Evolutionary conservation across 2,797 vertebrate genomes (phyloP).

Genomic region (Ciconia nigra): DNA sequence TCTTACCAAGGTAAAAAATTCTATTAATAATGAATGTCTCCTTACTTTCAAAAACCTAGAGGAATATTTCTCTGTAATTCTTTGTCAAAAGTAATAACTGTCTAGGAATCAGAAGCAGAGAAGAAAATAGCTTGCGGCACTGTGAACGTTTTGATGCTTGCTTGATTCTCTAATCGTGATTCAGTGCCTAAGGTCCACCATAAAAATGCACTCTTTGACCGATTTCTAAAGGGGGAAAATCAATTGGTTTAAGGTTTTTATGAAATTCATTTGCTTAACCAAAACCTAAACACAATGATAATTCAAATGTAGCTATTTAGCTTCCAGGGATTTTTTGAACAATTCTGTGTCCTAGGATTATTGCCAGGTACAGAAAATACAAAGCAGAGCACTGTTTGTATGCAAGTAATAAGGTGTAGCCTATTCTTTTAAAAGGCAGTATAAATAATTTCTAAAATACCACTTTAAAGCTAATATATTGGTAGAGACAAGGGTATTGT

Average conservation of each 20-base stretch:
- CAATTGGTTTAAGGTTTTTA: not conserved
- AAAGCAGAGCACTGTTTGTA: not conserved
- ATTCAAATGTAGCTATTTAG: not conserved
- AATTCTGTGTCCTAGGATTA: not conserved
- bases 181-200: conserved; percentile 1
- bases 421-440: not conserved
- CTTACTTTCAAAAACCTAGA: conserved; percentile 39
- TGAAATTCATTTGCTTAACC: conserved; percentile 26
- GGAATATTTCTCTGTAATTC: conserved; percentile 47
- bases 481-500: not conserved
- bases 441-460: not conserved
- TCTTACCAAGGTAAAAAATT: not conserved
- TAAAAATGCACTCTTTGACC: not conserved
- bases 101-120: conserved; percentile 6
- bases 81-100: conserved; percentile 58
- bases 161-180: not conserved
- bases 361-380: not conserved
- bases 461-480: not conserved
- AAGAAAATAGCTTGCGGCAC: conserved; percentile 24
- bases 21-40: conserved; percentile 45
- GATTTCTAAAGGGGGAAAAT: not conserved
- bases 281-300: not conserved
- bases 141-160: conserved; percentile 6
- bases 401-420: not conserved
- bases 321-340: not conserved